Base-by-base conservation (phyloP, 1,140 invertebrate genomes). In the Drosophila prosaltans region DNA sequence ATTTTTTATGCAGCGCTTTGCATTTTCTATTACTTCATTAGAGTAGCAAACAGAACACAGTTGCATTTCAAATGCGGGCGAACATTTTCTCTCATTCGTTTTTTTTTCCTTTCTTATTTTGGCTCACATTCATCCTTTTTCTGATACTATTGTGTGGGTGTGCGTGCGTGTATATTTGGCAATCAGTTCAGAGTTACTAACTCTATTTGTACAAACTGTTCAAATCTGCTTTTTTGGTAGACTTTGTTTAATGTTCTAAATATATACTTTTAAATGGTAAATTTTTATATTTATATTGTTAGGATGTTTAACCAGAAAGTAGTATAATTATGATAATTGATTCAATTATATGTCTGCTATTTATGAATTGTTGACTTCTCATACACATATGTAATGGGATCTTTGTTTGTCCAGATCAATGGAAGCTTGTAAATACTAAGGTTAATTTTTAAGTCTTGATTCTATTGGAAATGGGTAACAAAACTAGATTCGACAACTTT, bases 21-120 rank as follows among this genome's bases (percentile, higher is more conserved):
- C 81, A 85, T 85, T 86, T 85, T 86, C 82, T 78, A 85, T 86
- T 85, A 81, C 82, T 84, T 81, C 78, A 85, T 85, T 81, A 86
- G 65, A 61, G 62, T 65, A 64, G 69, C 73, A 60, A 69, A 84
- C 73, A 74, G 70, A 77, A 65, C 73, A 74, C 81, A 68, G 66
- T 78, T 61, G 57, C 77, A 69, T 43, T 30, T 48, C 64, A 24
- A 45, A 67, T 65, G 40, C 62, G 32, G 9, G 16, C 24, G 21
- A 11, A 39, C 57, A 39, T 10, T 24, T 30, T 16, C 28, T n/a
- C 11, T 10, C 55, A 11, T 6, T 8, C 54, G 0, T 41, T 51
- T 30, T 3, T 4, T 7, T n/a, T 30, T 4, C 8, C 16, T 24
- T 11, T 55, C 28, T 8, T 10, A 60, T 11, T 24, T 8, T 67